Conservation (phyloP, 2,888 invertebrate genomes). For the Diplolepis rosae region DNA sequence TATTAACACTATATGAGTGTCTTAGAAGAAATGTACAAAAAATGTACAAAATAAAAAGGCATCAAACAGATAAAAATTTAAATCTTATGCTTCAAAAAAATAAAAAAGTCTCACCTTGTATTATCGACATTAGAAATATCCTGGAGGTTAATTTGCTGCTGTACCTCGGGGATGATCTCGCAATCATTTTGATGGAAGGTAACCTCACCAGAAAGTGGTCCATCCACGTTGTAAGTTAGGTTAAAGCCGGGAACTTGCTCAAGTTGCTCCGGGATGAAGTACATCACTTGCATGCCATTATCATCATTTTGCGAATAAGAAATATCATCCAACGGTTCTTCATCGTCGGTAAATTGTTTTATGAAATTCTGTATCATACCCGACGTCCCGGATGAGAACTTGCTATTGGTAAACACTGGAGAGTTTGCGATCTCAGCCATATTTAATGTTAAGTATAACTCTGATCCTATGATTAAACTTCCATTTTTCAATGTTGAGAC, state of each 20-base stretch:
- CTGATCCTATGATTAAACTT: background rate
- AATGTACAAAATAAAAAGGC: background rate
- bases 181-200: background rate
- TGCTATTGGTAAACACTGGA: conserved; percentile 50
- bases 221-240: conserved; percentile 48
- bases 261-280: conserved; percentile 67
- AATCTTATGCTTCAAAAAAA: too few relatives aligned
- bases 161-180: background rate
- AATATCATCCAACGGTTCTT: conserved; percentile 58
- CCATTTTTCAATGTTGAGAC: background rate
- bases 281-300: conserved; percentile 66
- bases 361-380: conserved; percentile 68
- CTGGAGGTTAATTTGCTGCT: background rate
- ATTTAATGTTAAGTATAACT: conserved; percentile 1
- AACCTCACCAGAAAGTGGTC: background rate
- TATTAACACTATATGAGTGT: too few relatives aligned
- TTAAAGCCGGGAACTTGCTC: conserved; percentile 70
- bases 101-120: background rate
- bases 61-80: background rate
- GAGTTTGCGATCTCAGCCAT: conserved; percentile 36
- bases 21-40: too few relatives aligned
- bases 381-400: conserved; percentile 56
- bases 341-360: conserved; percentile 65
- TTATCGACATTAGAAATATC: background rate
- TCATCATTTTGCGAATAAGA: conserved; percentile 66